Conservation (phyloP, 2,113 vertebrate genomes). For the Mellivora capensis region DNA sequence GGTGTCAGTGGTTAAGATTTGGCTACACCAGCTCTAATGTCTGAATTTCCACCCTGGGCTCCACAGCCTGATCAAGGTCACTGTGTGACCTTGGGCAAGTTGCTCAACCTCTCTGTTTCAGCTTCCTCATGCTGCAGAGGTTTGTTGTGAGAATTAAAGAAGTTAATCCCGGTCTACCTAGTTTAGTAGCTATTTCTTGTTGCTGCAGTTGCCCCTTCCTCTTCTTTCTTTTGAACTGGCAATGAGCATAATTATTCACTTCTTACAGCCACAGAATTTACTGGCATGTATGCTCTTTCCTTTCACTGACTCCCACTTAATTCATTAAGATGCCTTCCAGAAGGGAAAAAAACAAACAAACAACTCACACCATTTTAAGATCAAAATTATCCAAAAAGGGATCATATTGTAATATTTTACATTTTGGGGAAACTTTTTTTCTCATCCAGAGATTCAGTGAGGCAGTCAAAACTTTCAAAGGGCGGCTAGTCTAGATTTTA, state of each 20-base stretch:
- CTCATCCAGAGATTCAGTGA: background rate
- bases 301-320: background rate
- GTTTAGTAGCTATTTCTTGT: background rate
- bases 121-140: accelerated
- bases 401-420: background rate
- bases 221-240: background rate
- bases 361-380: background rate
- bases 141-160: background rate
- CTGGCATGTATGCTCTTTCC: background rate
- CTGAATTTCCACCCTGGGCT: background rate
- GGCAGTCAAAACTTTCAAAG: background rate
- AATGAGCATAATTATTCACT: background rate
- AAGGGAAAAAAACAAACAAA: too few species aligned
- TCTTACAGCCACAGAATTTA: background rate
- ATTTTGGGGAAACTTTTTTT: background rate
- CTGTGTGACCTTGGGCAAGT: background rate
- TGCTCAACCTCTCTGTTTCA: background rate
- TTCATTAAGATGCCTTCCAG: background rate
- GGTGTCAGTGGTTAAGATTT: accelerated
- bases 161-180: background rate
- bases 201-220: background rate
- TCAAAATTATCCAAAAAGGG: background rate
- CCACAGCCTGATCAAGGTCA: accelerated
- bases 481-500: background rate
- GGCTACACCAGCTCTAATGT: accelerated